Conservation (phyloP, 2,888 invertebrate species). For the Herminia tarsipennalis region DNA sequence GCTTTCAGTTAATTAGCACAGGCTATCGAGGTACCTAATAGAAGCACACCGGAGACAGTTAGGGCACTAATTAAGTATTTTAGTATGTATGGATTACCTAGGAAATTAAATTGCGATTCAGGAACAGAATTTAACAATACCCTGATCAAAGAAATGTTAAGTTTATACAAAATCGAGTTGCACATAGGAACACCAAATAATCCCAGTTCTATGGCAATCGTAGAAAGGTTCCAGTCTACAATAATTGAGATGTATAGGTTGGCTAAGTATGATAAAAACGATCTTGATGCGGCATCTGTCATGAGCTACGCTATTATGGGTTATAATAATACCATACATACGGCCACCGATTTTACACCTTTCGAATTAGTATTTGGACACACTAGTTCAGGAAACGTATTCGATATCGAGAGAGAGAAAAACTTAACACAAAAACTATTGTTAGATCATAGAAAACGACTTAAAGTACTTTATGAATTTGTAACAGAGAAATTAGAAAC, state of each 20-base stretch:
- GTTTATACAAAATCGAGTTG: not conserved
- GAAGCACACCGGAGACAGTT: constrained; percentile 19
- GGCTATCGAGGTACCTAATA: constrained; percentile 32
- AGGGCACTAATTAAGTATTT: constrained; percentile 11
- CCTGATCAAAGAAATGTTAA: not conserved
- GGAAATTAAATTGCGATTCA: constrained; percentile 6
- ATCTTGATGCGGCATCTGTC: constrained; percentile 2
- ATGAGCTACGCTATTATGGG: constrained; percentile 2
- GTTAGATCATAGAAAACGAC: too few species aligned
- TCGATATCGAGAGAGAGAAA: too few species aligned
- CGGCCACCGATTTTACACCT: not conserved
- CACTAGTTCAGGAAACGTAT: too few species aligned
- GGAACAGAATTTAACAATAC: constrained; percentile 11
- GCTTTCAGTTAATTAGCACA: constrained; percentile 30
- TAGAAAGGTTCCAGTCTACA: constrained; percentile 6
- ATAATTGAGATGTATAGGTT: constrained; percentile 10
- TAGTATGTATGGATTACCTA: constrained; percentile 7
- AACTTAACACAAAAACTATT: too few species aligned
- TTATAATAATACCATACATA: constrained; percentile 1
- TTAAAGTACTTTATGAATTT: too few species aligned
- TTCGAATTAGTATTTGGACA: too few species aligned
- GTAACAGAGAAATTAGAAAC: too few species aligned
- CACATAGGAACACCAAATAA: constrained; percentile 6
- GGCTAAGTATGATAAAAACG: constrained; percentile 6
- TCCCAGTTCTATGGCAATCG: constrained; percentile 8